Conservation (phyloP, 2,113 vertebrate genomes). For the Lagenorhynchus albirostris region DNA sequence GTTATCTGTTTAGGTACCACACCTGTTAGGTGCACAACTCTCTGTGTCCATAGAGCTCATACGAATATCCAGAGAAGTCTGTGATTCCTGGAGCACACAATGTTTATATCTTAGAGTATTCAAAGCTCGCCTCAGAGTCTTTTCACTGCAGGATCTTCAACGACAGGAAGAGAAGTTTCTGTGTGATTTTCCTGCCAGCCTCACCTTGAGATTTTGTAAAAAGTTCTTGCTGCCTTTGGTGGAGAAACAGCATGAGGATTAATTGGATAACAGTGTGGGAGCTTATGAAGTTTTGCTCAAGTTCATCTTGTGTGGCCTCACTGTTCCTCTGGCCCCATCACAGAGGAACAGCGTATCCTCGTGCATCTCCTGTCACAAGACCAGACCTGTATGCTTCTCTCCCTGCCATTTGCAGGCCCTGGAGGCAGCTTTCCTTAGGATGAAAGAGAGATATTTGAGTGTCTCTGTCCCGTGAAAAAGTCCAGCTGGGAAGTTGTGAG, state of each 20-base stretch:
- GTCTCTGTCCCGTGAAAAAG: conserved; percentile 69
- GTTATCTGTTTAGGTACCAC: neutral
- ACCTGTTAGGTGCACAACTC: neutral
- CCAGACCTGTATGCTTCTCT: neutral
- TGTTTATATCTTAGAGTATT: neutral
- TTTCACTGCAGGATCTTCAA: too few species aligned
- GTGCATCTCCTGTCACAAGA: neutral
- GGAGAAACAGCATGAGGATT: neutral
- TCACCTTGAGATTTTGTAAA: neutral
- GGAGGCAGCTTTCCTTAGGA: conserved; percentile 68
- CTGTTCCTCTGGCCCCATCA: neutral
- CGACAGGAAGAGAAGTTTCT: neutral
- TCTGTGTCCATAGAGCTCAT: neutral
- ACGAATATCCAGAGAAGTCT: neutral
- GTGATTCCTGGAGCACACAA: neutral
- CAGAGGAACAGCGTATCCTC: neutral
- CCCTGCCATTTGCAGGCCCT: conserved; percentile 47
- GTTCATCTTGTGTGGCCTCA: neutral
- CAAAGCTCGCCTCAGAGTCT: neutral
- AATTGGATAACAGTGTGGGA: neutral
- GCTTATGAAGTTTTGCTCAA: neutral
- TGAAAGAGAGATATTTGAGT: conserved; percentile 71
- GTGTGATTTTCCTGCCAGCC: neutral
- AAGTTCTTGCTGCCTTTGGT: neutral
- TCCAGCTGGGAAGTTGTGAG: conserved; percentile 80